Percentiles rank a stretch among this genome's conserved stretches.
phyloP scores from a whole-genome alignment of 64 coral and sea anemone species.

The Platygyra sinensis region DNA sequence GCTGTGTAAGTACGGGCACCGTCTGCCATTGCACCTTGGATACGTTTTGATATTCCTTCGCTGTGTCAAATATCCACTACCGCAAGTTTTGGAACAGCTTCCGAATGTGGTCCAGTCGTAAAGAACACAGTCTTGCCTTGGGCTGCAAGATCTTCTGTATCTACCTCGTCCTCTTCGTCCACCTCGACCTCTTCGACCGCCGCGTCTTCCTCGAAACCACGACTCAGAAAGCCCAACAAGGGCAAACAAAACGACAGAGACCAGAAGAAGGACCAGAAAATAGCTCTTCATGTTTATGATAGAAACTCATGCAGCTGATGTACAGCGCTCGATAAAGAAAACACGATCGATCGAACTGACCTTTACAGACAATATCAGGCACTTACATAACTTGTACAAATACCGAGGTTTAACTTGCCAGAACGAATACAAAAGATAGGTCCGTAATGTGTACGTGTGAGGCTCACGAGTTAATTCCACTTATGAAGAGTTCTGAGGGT shows the following conservation, averaged over 20 bases:
- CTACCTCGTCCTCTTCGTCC: background rate
- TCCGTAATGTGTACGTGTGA: no score
- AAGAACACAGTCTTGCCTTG: constrained; percentile 30
- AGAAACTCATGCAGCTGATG: no score
- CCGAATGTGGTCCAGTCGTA: constrained; percentile 22
- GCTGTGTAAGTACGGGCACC: background rate
- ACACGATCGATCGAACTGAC: no score
- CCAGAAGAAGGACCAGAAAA: background rate
- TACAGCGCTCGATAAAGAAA: no score
- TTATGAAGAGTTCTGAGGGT: no score
- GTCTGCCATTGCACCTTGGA: constrained; percentile 18
- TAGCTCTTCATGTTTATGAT: background rate
- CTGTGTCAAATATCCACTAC: background rate
- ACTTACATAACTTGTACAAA: no score
- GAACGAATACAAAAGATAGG: no score
- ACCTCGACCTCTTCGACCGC: background rate
- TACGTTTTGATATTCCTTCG: background rate
- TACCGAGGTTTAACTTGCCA: no score
- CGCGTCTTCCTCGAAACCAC: constrained; percentile 17
- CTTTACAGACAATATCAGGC: no score
- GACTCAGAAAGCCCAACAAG: background rate
- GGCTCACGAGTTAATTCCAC: no score
- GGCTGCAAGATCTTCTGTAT: background rate
- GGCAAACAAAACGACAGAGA: background rate
- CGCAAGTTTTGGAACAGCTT: constrained; percentile 31